phyloP scores from a whole-genome alignment of 2,888 invertebrate genomes.

The Campoletis raptor region DNA sequence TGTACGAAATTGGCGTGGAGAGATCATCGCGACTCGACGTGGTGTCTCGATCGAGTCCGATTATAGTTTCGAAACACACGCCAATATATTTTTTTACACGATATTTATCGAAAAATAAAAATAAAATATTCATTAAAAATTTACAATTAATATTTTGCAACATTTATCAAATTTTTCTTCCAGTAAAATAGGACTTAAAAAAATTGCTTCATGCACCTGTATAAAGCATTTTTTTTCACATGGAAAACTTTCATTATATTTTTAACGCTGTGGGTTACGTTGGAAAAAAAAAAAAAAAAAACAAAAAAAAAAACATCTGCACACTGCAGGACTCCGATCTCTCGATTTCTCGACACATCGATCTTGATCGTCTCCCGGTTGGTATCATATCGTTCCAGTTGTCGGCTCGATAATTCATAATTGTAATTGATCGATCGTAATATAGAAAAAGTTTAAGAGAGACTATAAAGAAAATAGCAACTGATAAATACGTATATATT shows the following conservation, averaged over 20 bases:
- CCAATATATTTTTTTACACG: slow-evolving; percentile 5
- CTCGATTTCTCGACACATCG: slow-evolving; percentile 33
- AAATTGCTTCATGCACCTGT: too few relatives aligned
- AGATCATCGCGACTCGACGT: slow-evolving; percentile 44
- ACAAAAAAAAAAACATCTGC: slow-evolving; percentile 36
- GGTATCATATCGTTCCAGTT: slow-evolving; percentile 63
- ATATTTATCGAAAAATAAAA: neutral
- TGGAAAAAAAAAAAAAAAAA: slow-evolving; percentile 22
- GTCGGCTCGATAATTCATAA: slow-evolving; percentile 70
- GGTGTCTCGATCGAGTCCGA: slow-evolving; percentile 44
- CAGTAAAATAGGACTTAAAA: too few relatives aligned
- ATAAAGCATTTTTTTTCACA: neutral
- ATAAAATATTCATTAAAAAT: neutral
- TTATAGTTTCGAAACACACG: slow-evolving; percentile 38
- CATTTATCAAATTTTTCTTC: neutral
- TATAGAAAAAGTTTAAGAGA: slow-evolving; percentile 20
- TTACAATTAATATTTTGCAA: neutral
- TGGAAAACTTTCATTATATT: neutral
- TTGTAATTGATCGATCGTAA: slow-evolving; percentile 67
- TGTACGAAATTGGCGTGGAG: slow-evolving; percentile 40
- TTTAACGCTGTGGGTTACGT: neutral
- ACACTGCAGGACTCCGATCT: slow-evolving; percentile 20
- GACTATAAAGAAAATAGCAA: slow-evolving; percentile 61
- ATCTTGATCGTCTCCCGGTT: slow-evolving; percentile 50
- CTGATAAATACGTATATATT: slow-evolving; percentile 65